phyloP scores from a whole-genome alignment of 1,140 invertebrate genomes.

The Wasmannia auropunctata region DNA sequence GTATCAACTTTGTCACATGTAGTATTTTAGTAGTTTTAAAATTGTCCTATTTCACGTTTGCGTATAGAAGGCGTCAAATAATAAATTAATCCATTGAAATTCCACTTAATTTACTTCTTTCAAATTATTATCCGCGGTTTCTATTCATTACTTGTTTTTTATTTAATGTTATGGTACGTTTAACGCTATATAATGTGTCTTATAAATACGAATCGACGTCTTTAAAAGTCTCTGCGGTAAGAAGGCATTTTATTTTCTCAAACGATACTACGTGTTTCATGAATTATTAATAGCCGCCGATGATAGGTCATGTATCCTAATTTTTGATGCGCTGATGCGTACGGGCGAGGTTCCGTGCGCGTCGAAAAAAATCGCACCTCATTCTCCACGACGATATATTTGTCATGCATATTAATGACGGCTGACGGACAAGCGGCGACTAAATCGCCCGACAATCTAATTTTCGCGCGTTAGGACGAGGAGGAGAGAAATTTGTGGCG shows the following conservation, averaged over 20 bases:
- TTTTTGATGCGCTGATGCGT: conserved; percentile 47
- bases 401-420: conserved; percentile 59
- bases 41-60: neutral
- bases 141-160: conserved; percentile 4
- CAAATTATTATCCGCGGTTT: neutral
- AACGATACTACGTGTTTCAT: conserved; percentile 41
- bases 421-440: conserved; percentile 41
- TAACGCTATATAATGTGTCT: conserved; percentile 5
- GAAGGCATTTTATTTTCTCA: conserved; percentile 25
- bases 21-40: neutral
- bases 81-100: neutral
- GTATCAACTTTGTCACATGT: neutral
- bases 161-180: conserved; percentile 3
- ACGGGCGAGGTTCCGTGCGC: neutral
- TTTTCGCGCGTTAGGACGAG: conserved; percentile 51
- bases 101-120: neutral
- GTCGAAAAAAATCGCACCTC: conserved; percentile 55
- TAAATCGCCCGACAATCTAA: conserved; percentile 40
- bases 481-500: conserved; percentile 26
- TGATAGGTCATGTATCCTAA: conserved; percentile 53
- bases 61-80: neutral
- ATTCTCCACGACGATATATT: conserved; percentile 38
- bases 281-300: conserved; percentile 55
- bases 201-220: conserved; percentile 27
- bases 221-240: conserved; percentile 20